These are phyloP conservation scores for Hemitrygon akajei DNA, from an alignment of 2,797 vertebrate genomes.

Conservation along the genomic window DNA sequence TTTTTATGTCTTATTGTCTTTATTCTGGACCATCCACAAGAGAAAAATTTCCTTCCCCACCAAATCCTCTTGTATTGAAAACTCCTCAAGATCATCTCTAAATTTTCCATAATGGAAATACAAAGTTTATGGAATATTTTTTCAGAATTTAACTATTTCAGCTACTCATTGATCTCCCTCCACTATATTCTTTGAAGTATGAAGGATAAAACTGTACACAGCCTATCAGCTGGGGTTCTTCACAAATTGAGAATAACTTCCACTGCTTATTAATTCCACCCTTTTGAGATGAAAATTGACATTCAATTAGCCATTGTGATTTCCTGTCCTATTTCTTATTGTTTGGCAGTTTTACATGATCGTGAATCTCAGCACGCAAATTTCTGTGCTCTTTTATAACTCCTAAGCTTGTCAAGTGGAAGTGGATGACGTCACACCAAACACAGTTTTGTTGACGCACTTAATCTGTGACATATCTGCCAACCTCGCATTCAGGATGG, in stretches of 20 bases:
- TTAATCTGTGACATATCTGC: too few species aligned
- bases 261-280: neutral
- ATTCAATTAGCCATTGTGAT: neutral
- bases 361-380: neutral
- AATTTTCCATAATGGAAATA: neutral
- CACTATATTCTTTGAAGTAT: neutral
- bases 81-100: neutral
- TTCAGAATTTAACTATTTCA: neutral
- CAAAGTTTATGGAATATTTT: neutral
- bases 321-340: neutral
- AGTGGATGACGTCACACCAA: neutral
- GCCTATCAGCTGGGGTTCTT: neutral
- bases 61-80: neutral
- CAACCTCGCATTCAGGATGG: too few species aligned
- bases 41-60: neutral
- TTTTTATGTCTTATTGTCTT: too few species aligned
- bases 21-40: neutral
- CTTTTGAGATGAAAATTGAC: neutral
- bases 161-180: neutral
- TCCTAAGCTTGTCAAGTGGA: neutral
- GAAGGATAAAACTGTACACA: neutral
- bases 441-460: neutral
- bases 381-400: neutral
- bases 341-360: neutral
- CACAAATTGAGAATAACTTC: neutral